A percentile compares a stretch with the other conserved stretches of the same genome.
These are phyloP conservation scores for Pomatorhinus ruficollis DNA, from an alignment of 2,113 vertebrate species.

Conservation along the genomic window DNA sequence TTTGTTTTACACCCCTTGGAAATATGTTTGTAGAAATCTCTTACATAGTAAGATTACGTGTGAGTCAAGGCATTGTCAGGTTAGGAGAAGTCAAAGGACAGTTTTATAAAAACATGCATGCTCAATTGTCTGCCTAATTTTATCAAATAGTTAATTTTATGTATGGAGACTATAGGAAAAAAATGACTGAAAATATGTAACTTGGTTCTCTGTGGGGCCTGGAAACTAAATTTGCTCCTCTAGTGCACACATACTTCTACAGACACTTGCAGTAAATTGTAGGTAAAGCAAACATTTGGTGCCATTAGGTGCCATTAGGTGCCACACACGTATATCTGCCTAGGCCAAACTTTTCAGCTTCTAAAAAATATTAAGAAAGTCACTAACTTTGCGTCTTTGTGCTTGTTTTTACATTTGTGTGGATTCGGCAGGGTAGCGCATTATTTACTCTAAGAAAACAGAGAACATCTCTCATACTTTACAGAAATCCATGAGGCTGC, in stretches of 20 bases:
- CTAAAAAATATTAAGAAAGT: background rate
- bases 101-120: background rate
- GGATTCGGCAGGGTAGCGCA: background rate
- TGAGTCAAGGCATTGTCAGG: background rate
- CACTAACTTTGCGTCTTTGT: background rate
- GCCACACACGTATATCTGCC: background rate
- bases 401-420: background rate
- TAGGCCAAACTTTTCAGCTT: background rate
- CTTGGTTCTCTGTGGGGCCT: background rate
- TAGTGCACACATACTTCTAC: accelerated
- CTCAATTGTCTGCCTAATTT: background rate
- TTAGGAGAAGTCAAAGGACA: background rate
- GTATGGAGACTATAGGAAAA: background rate
- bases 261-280: background rate
- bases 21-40: background rate
- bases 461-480: background rate
- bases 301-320: background rate
- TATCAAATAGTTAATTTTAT: background rate
- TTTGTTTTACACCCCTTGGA: background rate
- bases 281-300: background rate
- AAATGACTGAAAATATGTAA: background rate
- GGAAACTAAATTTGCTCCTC: background rate
- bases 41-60: background rate
- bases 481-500: constrained; percentile 19
- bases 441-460: constrained; percentile 19